Conservation (phyloP, 2,797 vertebrate genomes). For the Manis pentadactyla region DNA sequence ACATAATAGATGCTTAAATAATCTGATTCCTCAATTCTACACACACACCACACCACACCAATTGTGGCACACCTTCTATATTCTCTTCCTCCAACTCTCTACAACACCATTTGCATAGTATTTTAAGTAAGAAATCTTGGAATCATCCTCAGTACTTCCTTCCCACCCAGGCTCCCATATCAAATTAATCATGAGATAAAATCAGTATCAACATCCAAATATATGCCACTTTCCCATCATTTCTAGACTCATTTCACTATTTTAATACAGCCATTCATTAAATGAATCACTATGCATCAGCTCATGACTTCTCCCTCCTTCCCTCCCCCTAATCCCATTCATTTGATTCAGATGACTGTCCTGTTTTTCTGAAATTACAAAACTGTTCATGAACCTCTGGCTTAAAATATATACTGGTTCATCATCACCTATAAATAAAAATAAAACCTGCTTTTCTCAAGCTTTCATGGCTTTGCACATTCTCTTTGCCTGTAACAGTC, state of each 20-base stretch:
- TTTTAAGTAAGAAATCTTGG: not conserved
- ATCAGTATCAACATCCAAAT: not conserved
- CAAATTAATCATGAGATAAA: not conserved
- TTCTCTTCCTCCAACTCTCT: not conserved
- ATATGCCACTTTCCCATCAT: not conserved
- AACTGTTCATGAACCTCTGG: not conserved
- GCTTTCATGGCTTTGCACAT: not conserved
- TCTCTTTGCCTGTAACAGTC: not conserved
- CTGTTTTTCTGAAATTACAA: not conserved
- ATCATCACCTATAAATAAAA: not conserved
- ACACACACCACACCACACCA: not conserved
- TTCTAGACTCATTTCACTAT: not conserved
- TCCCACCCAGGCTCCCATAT: not conserved
- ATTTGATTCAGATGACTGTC: not conserved
- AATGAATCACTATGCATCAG: not conserved
- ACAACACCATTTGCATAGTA: not conserved
- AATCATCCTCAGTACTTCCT: not conserved
- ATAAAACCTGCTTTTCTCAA: not conserved
- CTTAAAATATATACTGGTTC: constrained; percentile 3
- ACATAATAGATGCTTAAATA: constrained; percentile 6
- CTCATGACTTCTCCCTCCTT: not conserved
- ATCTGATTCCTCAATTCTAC: not conserved
- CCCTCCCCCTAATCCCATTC: not conserved
- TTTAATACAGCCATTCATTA: not conserved
- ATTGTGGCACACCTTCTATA: not conserved